Conservation (phyloP, 2,797 vertebrate species). For the Malacoraja senta region DNA sequence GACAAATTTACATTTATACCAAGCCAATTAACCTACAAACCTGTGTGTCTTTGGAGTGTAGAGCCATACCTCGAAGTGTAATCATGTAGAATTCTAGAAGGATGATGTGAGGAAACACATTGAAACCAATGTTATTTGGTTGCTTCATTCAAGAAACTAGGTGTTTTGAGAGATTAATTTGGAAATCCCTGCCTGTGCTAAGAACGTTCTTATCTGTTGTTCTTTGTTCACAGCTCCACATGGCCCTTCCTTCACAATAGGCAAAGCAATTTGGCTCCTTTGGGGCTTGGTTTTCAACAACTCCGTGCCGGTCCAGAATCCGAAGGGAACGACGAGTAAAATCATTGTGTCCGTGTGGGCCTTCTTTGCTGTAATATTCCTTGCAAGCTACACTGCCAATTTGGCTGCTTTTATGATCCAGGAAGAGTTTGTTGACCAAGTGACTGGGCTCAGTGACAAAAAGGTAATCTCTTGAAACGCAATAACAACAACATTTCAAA, state of each 20-base stretch:
- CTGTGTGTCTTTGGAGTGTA: not conserved
- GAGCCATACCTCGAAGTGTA: not conserved
- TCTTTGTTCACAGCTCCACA: constrained; percentile 70
- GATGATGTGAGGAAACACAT: not conserved
- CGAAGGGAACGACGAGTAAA: constrained; percentile 92
- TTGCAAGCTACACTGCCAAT: constrained; percentile 97
- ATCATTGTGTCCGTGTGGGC: constrained; percentile 98
- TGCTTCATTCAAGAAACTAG: not conserved
- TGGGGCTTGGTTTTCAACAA: constrained; percentile 99
- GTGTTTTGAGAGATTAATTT: not conserved
- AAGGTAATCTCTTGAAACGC: constrained; percentile 64
- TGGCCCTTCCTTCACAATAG: constrained; percentile 92
- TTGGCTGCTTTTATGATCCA: constrained; percentile 98
- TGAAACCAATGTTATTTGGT: not conserved
- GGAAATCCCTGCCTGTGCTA: not conserved
- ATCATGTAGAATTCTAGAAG: not conserved
- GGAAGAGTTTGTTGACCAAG: constrained; percentile 96
- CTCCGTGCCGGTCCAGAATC: constrained; percentile 95
- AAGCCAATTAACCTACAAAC: too few species aligned
- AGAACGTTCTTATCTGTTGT: not conserved
- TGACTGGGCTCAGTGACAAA: constrained; percentile 93
- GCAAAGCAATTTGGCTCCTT: constrained; percentile 93
- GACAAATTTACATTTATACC: too few species aligned
- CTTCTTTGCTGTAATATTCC: constrained; percentile 96
- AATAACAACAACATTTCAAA: too few species aligned